Evolutionary conservation across 2,888 invertebrate genomes (phyloP).

Genomic region (Lysandra bellargus): DNA sequence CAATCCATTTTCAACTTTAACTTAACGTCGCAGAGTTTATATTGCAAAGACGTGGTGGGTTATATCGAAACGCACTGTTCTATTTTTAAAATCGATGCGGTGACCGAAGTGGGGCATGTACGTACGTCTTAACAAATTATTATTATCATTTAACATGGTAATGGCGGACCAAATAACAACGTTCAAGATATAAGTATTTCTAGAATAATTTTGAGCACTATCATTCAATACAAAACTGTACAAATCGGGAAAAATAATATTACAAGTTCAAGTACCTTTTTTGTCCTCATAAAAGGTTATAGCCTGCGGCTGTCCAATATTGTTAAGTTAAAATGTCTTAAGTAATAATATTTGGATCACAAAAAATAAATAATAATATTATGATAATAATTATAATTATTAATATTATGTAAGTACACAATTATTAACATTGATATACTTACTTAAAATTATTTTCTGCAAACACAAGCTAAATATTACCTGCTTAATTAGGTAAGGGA

Average conservation of each 20-base stretch:
- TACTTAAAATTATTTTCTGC: too few species aligned
- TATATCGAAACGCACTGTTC: conserved; percentile 73
- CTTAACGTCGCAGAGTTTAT: background rate
- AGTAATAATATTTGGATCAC: too few species aligned
- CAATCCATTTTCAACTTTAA: conserved; percentile 48
- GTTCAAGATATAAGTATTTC: background rate
- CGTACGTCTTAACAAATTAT: conserved; percentile 63
- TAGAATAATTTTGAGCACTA: background rate
- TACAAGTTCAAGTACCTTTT: too few species aligned
- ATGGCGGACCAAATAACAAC: background rate
- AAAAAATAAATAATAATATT: too few species aligned
- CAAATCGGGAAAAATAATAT: background rate
- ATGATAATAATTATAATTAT: too few species aligned
- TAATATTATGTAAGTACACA: too few species aligned
- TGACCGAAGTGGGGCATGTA: conserved; percentile 74
- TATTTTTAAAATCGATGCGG: conserved; percentile 79
- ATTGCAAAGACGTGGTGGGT: conserved; percentile 40
- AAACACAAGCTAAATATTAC: too few species aligned
- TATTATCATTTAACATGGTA: conserved; percentile 55
- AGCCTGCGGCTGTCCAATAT: background rate
- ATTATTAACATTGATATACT: too few species aligned
- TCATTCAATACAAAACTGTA: background rate
- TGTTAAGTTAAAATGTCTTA: background rate
- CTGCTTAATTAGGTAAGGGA: too few species aligned
- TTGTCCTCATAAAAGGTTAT: too few species aligned